These are phyloP conservation scores for Macrostomum lignano DNA, from an alignment of 1,140 invertebrate species.

Conservation along the genomic window DNA sequence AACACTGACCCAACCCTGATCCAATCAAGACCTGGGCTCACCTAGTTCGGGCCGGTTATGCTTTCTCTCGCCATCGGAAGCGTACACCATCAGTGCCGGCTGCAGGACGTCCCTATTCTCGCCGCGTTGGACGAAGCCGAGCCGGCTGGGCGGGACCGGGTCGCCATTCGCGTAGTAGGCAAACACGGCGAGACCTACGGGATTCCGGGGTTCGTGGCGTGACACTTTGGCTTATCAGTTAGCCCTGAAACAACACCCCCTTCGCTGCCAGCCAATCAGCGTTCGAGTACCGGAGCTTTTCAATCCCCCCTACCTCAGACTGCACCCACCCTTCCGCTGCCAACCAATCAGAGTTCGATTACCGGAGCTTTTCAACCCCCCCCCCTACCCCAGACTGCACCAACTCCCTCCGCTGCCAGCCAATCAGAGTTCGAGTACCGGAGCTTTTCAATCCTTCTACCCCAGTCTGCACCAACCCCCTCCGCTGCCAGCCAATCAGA, in stretches of 20 bases:
- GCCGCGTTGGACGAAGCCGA: constrained; percentile 23
- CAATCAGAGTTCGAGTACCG: too few species aligned
- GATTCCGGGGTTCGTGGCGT: not conserved
- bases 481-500: too few species aligned
- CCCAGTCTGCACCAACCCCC: too few species aligned
- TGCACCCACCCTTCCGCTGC: too few species aligned
- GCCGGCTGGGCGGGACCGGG: constrained; percentile 12
- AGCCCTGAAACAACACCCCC: not conserved
- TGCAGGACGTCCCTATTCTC: constrained; percentile 25
- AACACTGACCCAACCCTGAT: not conserved
- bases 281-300: too few species aligned
- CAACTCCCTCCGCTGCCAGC: too few species aligned
- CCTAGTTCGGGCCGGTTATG: constrained; percentile 3
- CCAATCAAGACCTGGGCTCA: constrained; percentile 1
- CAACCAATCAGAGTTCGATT: too few species aligned
- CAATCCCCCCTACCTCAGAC: too few species aligned
- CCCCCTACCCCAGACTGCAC: too few species aligned
- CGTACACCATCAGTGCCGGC: constrained; percentile 27
- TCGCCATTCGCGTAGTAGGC: constrained; percentile 11
- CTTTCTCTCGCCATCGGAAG: constrained; percentile 15
- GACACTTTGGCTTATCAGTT: not conserved
- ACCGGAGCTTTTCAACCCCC: too few species aligned
- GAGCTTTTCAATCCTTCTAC: too few species aligned
- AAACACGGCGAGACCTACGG: constrained; percentile 19
- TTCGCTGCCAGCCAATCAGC: too few species aligned